Evolutionary conservation across 2,797 vertebrate species (phyloP), one percentile per base, ranked within the genome.

Genomic region (Setipinna tenuifilis): DNA sequence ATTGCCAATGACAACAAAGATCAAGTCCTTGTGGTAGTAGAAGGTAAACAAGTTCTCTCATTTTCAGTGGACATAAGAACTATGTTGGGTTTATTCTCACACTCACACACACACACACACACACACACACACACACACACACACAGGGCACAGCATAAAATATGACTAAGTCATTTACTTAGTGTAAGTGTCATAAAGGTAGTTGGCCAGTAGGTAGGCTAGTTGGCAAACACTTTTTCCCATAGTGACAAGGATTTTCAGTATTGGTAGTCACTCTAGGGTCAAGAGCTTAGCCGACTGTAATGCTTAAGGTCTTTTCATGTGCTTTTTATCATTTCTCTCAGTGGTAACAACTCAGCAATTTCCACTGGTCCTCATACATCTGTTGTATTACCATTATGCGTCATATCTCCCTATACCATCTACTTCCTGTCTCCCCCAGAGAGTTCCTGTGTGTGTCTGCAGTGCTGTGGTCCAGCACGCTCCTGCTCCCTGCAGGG

Each of bases 381-480:
- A 54, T 12, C 14, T 54, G 50, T 54, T 54, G 14, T 54, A 0
- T 54, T 54, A 54, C 14, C 10, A 54, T 54, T 16, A 54, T 54
- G 50, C 14, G 10, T 54, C 35, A 41, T 41, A 41, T 54, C 9
- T 54, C 50, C 14, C 50, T 54, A 9, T 54, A 9, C 14, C 50
- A 10, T 14, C 14, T 7, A 10, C 50, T 44, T 17, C 12, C 14
- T 3, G 28, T 31, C 65, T 16, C 28, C 87, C n/a, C 81, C 87
- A 96, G 96, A 96, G 89, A 96, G 92, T 83, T 95, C 95, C 0
- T 95, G 95, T 71, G 41, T 95, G 86, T 95, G 92, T 87, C 93
- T 96, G 87, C 95, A 97, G 85, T 95, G 95, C 81, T 95, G 94
- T 0, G 93, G 96, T 68, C 95, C 96, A 54, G 94, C 93, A 85